These are phyloP conservation scores for Nerophis ophidion DNA, from an alignment of 2,113 vertebrate species.

Conservation along the genomic window DNA sequence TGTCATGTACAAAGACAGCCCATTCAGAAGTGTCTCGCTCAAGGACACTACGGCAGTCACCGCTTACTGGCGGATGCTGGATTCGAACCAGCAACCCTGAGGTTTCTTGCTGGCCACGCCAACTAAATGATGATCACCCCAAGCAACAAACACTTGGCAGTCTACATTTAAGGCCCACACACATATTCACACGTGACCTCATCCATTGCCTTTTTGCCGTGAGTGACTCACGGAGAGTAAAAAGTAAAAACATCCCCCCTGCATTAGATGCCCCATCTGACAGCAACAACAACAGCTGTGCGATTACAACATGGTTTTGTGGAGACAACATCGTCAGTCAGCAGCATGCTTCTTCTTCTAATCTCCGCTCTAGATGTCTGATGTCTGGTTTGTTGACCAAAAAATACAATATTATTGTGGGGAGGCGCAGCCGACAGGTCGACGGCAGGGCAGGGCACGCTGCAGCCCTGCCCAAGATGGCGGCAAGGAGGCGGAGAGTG, in stretches of 20 bases:
- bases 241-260: conserved; percentile 22
- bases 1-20: too few species aligned
- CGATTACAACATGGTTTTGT: conserved; percentile 28
- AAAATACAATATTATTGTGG: too few species aligned
- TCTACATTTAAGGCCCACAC: conserved; percentile 1
- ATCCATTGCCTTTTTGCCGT: conserved; percentile 7
- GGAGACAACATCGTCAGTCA: conserved; percentile 45
- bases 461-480: too few species aligned
- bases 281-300: conserved; percentile 62
- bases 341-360: conserved; percentile 24
- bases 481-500: too few species aligned
- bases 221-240: conserved; percentile 23
- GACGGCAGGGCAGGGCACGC: too few species aligned
- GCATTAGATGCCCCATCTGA: conserved; percentile 30
- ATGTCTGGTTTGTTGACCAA: too few species aligned
- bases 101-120: too few species aligned
- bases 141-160: conserved; percentile 1
- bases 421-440: too few species aligned
- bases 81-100: too few species aligned
- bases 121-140: not conserved
- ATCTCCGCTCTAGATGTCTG: conserved; percentile 17
- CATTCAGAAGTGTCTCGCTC: too few species aligned
- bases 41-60: too few species aligned
- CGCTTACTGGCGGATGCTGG: too few species aligned
- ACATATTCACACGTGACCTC: conserved; percentile 23